Evolutionary conservation across 2,113 vertebrate species (phyloP), one percentile per base, ranked within the genome.

Genomic region (Lampris incognitus): DNA sequence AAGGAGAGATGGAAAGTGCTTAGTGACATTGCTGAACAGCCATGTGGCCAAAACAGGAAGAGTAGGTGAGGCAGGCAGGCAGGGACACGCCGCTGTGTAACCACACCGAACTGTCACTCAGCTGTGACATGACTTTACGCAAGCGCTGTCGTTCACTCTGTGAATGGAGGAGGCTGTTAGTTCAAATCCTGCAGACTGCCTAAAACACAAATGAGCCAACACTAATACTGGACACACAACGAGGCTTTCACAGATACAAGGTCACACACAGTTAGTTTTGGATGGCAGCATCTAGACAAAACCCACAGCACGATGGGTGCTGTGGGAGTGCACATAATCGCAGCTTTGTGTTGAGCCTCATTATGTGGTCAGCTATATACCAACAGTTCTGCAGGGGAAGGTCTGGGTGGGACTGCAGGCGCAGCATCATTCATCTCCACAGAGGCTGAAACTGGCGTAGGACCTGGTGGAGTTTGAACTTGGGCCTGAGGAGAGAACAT

Each of bases 391-490:
- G 88, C 89, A 78, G 90, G 70, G 8, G 90, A 78, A 5, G 92
- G 93, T 90, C 93, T 90, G 37, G 93, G 92, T 63, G 94, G 93
- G 42, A 93, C 63, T 9, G 74, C 70, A 24, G 87, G 88, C 64
- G 87, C 80, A 50, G 62, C 11, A 48, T 69, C 73, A 24, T 13
- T 49, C 65, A 67, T 79, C 77, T 86, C 83, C 81, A 62, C 49
- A 67, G 74, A 58, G 52, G 72, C 46, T 11, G 79, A 52, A 79
- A 69, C 69, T 36, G 72, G 46, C 46, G 72, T 86, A 24, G 24
- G 24, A 24, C 24, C 24, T 24, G 24, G 24, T 83, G 77, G 81
- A 91, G 13, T 52, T 42, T 2, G 67, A 68, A 46, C 63, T 24
- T 7, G 56, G 24, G 46, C 57, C 73, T 49, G 73, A 76, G 80